A percentile compares a stretch with the other conserved stretches of the same genome.
Evolutionary conservation across 2,113 vertebrate genomes (phyloP).

Genomic region (Pontoporia blainvillei): DNA sequence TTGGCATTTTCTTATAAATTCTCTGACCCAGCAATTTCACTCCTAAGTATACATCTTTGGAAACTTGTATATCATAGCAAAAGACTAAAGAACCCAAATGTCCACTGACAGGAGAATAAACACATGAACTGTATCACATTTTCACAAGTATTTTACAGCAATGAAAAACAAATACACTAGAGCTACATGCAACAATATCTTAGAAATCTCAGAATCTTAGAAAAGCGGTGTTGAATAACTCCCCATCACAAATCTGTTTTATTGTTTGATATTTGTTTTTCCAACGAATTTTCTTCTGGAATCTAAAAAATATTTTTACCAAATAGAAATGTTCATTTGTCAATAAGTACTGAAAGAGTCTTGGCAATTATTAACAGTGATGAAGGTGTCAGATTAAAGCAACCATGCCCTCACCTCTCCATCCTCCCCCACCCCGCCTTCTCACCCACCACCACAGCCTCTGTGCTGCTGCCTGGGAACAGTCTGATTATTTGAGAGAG

Average conservation of each 20-base stretch:
- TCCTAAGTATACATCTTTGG: background rate
- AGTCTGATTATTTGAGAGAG: background rate
- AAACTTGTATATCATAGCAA: background rate
- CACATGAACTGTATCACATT: background rate
- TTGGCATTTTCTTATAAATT: background rate
- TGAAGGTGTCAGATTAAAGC: background rate
- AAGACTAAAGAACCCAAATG: background rate
- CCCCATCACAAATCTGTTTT: background rate
- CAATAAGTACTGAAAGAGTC: background rate
- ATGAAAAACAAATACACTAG: background rate
- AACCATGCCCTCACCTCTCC: background rate
- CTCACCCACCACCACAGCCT: background rate
- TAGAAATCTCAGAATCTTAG: background rate
- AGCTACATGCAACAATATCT: background rate
- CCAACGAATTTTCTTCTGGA: background rate
- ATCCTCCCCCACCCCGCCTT: background rate
- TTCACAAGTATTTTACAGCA: background rate
- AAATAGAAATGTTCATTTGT: background rate
- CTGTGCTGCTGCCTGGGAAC: background rate
- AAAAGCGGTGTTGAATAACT: background rate
- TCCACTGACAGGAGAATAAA: background rate
- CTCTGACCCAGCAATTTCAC: background rate
- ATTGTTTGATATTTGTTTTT: background rate
- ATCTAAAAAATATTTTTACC: background rate
- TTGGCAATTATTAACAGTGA: background rate